Percentiles rank a stretch among this genome's conserved stretches.
Conservation (phyloP, 64 coral and sea anemone genomes). For the Montipora foliosa region DNA sequence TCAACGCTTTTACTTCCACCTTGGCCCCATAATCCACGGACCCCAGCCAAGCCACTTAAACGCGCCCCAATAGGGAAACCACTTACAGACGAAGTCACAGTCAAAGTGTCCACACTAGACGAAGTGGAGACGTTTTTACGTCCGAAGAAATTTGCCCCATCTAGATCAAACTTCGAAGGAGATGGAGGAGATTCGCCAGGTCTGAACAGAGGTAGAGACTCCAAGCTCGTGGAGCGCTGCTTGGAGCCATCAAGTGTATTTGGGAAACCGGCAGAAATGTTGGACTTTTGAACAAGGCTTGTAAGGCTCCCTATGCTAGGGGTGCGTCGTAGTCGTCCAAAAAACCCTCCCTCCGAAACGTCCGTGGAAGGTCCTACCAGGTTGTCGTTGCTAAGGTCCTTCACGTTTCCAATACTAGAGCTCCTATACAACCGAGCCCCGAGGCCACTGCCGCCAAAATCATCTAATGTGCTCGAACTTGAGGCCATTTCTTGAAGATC, state of each 20-base stretch:
- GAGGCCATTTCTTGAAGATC: slow-evolving; percentile 73
- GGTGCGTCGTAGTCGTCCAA: slow-evolving; percentile 77
- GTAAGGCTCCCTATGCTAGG: slow-evolving; percentile 90
- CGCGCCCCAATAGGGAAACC: slow-evolving; percentile 63
- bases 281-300: slow-evolving; percentile 73
- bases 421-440: slow-evolving; percentile 67
- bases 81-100: slow-evolving; percentile 12
- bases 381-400: slow-evolving; percentile 72
- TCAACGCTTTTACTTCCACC: slow-evolving; percentile 40
- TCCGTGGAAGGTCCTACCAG: background rate
- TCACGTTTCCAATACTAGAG: slow-evolving; percentile 80
- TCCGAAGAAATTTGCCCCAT: slow-evolving; percentile 27
- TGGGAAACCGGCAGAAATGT: slow-evolving; percentile 54
- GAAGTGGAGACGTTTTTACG: background rate
- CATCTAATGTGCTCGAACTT: slow-evolving; percentile 21
- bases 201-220: slow-evolving; percentile 48
- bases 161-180: slow-evolving; percentile 76
- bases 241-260: slow-evolving; percentile 34
- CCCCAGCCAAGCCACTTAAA: slow-evolving; percentile 78
- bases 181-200: slow-evolving; percentile 76
- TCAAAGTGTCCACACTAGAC: slow-evolving; percentile 2
- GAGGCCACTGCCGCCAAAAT: background rate
- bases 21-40: slow-evolving; percentile 82
- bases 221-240: slow-evolving; percentile 80
- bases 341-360: slow-evolving; percentile 74